Percentiles rank a stretch among this genome's conserved stretches.
Evolutionary conservation across 2,113 vertebrate species (phyloP).

Genomic region (Ia io): DNA sequence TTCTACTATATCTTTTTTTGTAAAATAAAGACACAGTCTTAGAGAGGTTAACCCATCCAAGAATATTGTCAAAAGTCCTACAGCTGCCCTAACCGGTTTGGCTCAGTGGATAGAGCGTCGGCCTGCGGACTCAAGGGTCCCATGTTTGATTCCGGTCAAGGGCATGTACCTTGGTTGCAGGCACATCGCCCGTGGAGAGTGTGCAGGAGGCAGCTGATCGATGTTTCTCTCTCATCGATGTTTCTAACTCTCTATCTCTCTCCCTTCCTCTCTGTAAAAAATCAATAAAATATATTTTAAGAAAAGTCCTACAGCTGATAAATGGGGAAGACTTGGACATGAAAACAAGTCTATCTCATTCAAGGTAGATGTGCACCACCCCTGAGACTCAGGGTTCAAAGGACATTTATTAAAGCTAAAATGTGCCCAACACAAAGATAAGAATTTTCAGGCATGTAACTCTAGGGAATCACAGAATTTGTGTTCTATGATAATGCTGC

Average conservation of each 20-base stretch:
- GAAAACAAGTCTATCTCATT: not conserved
- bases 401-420: not conserved
- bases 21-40: not conserved
- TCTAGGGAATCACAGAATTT: not conserved
- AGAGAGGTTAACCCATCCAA: not conserved
- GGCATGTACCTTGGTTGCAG: too few species aligned
- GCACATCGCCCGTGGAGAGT: too few species aligned
- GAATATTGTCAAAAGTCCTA: not conserved
- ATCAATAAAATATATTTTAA: too few species aligned
- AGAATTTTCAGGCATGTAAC: not conserved
- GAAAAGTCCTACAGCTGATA: not conserved
- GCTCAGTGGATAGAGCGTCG: too few species aligned
- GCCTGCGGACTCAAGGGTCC: too few species aligned
- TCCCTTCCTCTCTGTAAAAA: too few species aligned
- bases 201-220: too few species aligned
- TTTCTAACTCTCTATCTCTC: too few species aligned
- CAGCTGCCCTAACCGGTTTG: too few species aligned
- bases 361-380: accelerated
- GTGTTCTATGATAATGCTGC: not conserved
- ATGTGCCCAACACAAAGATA: not conserved
- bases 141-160: too few species aligned
- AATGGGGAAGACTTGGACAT: not conserved
- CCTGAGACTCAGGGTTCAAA: not conserved
- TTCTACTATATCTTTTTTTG: not conserved
- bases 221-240: too few species aligned